phyloP scores from a whole-genome alignment of 2,113 vertebrate species.

The Elaphurus davidianus region DNA sequence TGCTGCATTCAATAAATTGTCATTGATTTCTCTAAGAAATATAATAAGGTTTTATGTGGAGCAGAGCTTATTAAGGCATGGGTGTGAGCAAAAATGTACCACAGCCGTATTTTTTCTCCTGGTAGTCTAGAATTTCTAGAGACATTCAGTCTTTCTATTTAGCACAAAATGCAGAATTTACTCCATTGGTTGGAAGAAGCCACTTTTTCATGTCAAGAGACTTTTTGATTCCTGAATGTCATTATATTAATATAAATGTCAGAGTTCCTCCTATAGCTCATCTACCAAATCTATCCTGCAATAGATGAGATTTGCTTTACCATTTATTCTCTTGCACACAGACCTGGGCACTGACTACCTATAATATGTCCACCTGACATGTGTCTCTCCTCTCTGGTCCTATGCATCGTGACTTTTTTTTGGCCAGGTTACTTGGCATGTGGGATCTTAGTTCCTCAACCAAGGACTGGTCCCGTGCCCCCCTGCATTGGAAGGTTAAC shows the following conservation, averaged over 20 bases:
- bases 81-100: not conserved
- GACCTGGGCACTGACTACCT: not conserved
- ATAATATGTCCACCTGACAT: not conserved
- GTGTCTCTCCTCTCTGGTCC: not conserved
- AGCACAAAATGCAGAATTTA: not conserved
- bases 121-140: not conserved
- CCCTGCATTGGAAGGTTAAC: not conserved
- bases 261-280: not conserved
- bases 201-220: not conserved
- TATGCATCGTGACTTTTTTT: not conserved
- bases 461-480: not conserved
- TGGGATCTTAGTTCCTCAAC: not conserved
- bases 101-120: not conserved
- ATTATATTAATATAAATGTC: not conserved
- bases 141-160: not conserved
- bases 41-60: not conserved
- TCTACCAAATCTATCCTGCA: not conserved
- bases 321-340: not conserved
- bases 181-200: not conserved
- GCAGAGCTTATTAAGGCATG: not conserved
- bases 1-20: not conserved
- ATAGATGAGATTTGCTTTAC: not conserved
- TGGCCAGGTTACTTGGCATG: not conserved
- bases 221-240: not conserved
- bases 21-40: conserved; percentile 54